Conservation (phyloP, 2,113 vertebrate genomes). For the Heloderma charlesbogerti region DNA sequence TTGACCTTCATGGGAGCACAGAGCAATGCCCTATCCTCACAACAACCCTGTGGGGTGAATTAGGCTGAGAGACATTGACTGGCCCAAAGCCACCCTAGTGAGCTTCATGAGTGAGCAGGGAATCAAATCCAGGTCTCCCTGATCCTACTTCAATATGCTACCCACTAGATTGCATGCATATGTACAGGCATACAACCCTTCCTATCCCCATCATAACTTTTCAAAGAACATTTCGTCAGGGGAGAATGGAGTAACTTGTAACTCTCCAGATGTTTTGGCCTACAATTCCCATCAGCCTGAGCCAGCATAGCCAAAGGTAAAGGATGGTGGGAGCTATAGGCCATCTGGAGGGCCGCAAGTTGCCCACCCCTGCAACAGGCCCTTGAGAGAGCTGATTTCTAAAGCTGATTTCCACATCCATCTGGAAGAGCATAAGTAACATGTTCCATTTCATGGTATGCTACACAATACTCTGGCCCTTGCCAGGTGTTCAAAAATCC, state of each 20-base stretch:
- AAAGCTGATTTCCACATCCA: too few relatives aligned
- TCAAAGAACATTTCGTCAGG: not conserved
- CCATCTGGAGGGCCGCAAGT: too few relatives aligned
- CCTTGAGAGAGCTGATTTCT: not conserved
- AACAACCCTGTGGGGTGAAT: not conserved
- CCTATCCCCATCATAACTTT: not conserved
- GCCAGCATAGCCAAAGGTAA: too few relatives aligned
- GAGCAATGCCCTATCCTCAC: not conserved
- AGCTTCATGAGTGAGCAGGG: not conserved
- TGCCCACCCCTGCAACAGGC: too few relatives aligned
- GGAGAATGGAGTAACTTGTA: not conserved
- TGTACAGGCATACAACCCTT: not conserved
- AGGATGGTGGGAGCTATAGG: too few relatives aligned
- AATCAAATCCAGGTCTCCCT: not conserved
- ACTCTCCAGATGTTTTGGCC: too few relatives aligned
- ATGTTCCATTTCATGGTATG: not conserved
- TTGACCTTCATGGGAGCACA: not conserved
- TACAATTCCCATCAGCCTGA: too few relatives aligned
- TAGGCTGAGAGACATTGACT: not conserved
- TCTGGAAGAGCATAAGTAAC: not conserved
- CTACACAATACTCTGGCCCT: not conserved
- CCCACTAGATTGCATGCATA: not conserved
- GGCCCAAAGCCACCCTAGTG: not conserved
- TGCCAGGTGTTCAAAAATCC: not conserved
- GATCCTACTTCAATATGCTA: not conserved